Conservation (phyloP, 2,888 invertebrate species). For the Caenorhabditis becei region DNA sequence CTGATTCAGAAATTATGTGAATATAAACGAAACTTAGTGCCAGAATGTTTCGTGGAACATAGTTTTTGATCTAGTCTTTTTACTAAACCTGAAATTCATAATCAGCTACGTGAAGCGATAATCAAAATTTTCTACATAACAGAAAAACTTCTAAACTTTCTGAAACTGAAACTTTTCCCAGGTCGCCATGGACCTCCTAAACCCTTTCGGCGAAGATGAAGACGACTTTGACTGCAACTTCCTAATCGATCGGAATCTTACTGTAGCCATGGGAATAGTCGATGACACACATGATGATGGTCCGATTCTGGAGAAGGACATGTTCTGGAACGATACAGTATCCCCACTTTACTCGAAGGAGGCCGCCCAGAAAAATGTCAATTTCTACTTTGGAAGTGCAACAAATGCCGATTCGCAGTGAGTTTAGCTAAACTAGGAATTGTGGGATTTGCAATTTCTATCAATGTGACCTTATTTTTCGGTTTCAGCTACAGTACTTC, state of each 20-base stretch:
- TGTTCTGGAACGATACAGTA: slow-evolving; percentile 70
- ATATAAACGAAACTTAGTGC: too few species aligned
- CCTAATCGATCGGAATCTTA: slow-evolving; percentile 66
- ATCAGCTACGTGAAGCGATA: too few species aligned
- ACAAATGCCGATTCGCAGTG: slow-evolving; percentile 59
- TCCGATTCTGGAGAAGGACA: slow-evolving; percentile 64
- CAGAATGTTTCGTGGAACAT: too few species aligned
- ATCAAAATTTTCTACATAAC: too few species aligned
- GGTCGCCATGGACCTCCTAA: slow-evolving; percentile 69
- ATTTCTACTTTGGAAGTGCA: slow-evolving; percentile 69
- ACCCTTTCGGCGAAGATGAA: slow-evolving; percentile 71
- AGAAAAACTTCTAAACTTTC: too few species aligned
- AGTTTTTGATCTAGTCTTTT: too few species aligned
- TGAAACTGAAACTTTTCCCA: too few species aligned
- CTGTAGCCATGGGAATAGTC: slow-evolving; percentile 64
- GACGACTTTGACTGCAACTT: slow-evolving; percentile 71
- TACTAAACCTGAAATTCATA: too few species aligned
- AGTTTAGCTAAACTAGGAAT: too few species aligned
- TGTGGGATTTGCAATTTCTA: too few species aligned
- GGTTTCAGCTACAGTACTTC: too few species aligned
- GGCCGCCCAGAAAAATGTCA: slow-evolving; percentile 64
- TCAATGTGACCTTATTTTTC: neutral
- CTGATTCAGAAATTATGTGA: too few species aligned
- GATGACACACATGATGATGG: slow-evolving; percentile 64
- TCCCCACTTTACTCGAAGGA: slow-evolving; percentile 67